Conservation (phyloP, 2,888 invertebrate species). For the Sphaerophoria rueppellii region DNA sequence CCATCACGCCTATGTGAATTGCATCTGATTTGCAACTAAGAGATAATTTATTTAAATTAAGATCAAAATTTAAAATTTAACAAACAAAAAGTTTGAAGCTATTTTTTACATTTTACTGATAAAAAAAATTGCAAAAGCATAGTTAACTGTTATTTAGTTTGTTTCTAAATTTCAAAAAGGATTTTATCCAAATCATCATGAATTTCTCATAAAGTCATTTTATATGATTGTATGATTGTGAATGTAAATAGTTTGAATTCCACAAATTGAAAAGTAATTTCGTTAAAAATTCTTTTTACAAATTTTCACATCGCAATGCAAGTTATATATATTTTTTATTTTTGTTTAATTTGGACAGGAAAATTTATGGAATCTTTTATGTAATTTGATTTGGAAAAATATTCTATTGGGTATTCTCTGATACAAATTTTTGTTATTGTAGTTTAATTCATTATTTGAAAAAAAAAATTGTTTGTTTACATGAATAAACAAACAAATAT, state of each 20-base stretch:
- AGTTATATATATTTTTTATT: background rate
- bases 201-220: background rate
- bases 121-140: background rate
- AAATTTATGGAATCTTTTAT: conserved; percentile 11
- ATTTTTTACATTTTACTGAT: background rate
- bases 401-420: too few species aligned
- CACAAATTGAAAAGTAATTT: conserved; percentile 8
- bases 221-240: background rate
- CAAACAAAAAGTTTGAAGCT: background rate
- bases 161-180: background rate
- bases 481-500: too few species aligned
- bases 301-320: background rate
- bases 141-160: background rate
- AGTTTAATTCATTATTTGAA: too few species aligned
- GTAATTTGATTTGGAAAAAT: background rate
- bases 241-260: background rate
- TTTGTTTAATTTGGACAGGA: background rate
- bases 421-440: too few species aligned
- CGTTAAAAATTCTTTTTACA: conserved; percentile 13
- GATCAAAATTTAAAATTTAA: background rate
- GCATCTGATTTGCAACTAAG: background rate
- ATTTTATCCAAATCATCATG: background rate
- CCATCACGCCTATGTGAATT: background rate
- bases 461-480: too few species aligned
- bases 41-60: conserved; percentile 10